phyloP scores from a whole-genome alignment of 2,113 vertebrate genomes.

The Brachyhypopomus gauderio region DNA sequence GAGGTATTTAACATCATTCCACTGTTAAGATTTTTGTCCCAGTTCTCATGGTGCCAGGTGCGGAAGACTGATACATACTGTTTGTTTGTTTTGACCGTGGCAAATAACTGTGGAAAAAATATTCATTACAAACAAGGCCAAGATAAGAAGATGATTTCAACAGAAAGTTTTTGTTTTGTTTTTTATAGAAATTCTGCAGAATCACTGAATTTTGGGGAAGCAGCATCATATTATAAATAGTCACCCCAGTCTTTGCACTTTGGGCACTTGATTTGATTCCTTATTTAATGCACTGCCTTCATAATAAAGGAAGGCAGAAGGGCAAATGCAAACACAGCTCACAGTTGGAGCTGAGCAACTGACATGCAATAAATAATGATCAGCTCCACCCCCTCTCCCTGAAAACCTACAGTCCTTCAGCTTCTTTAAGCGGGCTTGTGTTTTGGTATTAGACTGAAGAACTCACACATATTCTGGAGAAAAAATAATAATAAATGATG shows the following conservation, averaged over 20 bases:
- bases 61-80: neutral
- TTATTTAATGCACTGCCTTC: neutral
- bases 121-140: neutral
- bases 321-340: neutral
- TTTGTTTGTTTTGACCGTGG: slow-evolving; percentile 6
- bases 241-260: neutral
- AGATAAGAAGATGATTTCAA: slow-evolving; percentile 1
- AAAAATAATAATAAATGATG: neutral
- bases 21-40: neutral
- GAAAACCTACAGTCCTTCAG: neutral
- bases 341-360: neutral
- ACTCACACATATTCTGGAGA: neutral
- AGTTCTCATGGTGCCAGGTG: neutral
- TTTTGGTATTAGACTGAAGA: neutral
- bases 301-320: neutral
- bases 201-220: neutral
- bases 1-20: neutral
- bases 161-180: neutral
- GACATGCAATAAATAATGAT: neutral
- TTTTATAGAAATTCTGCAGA: neutral
- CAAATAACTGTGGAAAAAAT: neutral
- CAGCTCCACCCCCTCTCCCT: neutral
- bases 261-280: slow-evolving; percentile 5
- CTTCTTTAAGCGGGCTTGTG: neutral
- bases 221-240: neutral